phyloP scores from a whole-genome alignment of 2,797 vertebrate genomes.

The Neopelma chrysocephalum region DNA sequence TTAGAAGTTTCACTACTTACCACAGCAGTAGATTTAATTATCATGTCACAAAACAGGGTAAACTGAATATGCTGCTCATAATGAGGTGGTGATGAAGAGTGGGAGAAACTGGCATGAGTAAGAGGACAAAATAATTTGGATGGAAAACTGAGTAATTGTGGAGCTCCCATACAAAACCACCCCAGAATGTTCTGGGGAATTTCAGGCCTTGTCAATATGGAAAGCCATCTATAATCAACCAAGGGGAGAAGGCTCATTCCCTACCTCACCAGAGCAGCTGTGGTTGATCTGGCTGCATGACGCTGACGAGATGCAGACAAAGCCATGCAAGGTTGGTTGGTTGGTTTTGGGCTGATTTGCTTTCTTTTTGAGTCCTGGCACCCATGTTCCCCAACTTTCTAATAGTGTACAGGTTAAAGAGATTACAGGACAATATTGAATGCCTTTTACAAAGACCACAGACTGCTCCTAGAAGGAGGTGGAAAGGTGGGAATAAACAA shows the following conservation, averaged over 20 bases:
- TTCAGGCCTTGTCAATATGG: neutral
- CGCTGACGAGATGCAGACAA: neutral
- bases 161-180: neutral
- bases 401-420: neutral
- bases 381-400: neutral
- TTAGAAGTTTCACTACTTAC: neutral
- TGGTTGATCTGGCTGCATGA: neutral
- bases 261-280: neutral
- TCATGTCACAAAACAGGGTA: neutral
- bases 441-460: neutral
- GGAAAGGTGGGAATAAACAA: neutral
- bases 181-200: neutral
- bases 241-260: neutral
- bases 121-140: slow-evolving; percentile 9
- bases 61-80: neutral
- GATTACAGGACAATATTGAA: neutral
- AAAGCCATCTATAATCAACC: neutral
- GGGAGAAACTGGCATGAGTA: neutral
- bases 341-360: neutral
- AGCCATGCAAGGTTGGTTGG: neutral
- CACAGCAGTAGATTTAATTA: slow-evolving; percentile 10
- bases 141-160: neutral
- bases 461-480: neutral
- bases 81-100: neutral
- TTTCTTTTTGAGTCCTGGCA: neutral